Percentiles rank a stretch among this genome's conserved stretches.
These are phyloP conservation scores for Siniperca chuatsi DNA, from an alignment of 2,113 vertebrate species.

Conservation along the genomic window DNA sequence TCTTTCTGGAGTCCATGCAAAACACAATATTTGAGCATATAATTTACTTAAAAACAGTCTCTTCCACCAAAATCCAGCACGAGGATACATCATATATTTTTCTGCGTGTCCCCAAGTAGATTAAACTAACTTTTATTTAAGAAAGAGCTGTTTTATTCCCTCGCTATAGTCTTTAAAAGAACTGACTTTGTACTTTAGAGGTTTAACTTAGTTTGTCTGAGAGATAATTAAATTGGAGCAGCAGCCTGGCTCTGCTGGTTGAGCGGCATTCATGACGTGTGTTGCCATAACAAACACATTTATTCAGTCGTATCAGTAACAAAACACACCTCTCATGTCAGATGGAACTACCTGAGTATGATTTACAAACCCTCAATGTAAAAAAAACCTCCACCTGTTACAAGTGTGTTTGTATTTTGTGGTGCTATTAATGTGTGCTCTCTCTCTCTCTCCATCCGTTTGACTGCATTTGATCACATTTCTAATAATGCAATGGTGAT, in stretches of 20 bases:
- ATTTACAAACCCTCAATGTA: neutral
- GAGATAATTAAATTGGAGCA: slow-evolving; percentile 2
- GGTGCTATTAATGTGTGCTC: neutral
- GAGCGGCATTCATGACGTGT: slow-evolving; percentile 20
- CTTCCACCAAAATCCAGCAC: neutral
- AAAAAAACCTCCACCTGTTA: neutral
- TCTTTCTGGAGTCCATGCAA: neutral
- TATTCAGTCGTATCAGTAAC: neutral
- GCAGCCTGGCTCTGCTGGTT: slow-evolving; percentile 35
- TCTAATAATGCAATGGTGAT: neutral
- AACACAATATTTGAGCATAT: neutral
- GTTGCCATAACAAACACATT: slow-evolving; percentile 43
- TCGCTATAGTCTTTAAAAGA: neutral
- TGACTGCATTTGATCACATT: neutral
- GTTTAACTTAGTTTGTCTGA: slow-evolving; percentile 10
- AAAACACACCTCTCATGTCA: slow-evolving; percentile 11
- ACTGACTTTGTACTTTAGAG: neutral
- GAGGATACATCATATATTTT: neutral
- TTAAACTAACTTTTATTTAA: neutral
- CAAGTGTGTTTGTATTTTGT: neutral
- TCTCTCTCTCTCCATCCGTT: no score
- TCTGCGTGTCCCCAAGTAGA: neutral
- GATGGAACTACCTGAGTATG: neutral
- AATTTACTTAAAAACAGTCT: neutral
- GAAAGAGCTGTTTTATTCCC: neutral